A percentile compares a stretch with the other conserved stretches of the same genome.
phyloP scores from a whole-genome alignment of 2,113 vertebrate species.

The Heptranchias perlo region DNA sequence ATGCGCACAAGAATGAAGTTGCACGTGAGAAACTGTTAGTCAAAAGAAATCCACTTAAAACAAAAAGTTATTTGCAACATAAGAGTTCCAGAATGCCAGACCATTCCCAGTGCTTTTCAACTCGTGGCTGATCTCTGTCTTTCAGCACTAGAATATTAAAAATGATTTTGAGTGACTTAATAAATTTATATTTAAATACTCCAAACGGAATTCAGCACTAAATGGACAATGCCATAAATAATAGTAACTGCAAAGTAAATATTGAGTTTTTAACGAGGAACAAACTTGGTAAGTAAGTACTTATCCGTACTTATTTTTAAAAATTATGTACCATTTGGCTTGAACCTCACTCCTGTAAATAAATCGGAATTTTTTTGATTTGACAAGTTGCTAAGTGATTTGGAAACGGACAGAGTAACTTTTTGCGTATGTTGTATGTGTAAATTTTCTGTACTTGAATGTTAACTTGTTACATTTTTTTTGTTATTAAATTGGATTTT shows the following conservation, averaged over 20 bases:
- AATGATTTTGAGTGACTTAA: background rate
- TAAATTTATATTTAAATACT: background rate
- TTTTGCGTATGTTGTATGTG: no score
- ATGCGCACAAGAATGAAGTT: background rate
- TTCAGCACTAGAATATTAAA: background rate
- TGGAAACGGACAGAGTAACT: no score
- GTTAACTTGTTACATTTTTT: no score
- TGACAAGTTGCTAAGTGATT: no score
- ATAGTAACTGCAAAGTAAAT: background rate
- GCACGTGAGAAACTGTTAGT: background rate
- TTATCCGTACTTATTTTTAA: no score
- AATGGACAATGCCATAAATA: background rate
- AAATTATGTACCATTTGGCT: no score
- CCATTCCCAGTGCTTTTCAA: background rate
- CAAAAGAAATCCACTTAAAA: background rate
- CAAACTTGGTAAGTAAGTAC: background rate
- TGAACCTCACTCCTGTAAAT: no score
- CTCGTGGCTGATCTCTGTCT: background rate
- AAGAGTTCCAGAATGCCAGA: background rate
- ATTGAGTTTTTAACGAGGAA: background rate
- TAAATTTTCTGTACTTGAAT: no score
- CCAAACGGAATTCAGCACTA: background rate
- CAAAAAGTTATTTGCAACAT: no score
- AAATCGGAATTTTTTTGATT: no score
- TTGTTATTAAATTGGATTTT: no score